phyloP scores from a whole-genome alignment of 2,113 vertebrate genomes.

The Neotoma lepida region DNA sequence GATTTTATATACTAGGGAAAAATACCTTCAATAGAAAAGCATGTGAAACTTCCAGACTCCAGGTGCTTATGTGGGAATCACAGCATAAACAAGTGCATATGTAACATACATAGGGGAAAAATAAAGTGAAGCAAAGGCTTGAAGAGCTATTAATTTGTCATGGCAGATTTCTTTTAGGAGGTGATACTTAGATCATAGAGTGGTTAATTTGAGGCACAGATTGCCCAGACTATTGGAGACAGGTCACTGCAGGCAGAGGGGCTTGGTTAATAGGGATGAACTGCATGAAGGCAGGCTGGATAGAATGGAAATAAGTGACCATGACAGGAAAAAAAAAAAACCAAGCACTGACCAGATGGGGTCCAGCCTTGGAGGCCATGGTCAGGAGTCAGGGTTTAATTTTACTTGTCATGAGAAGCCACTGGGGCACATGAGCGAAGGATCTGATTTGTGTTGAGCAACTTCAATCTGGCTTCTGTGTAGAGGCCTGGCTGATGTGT shows the following conservation, averaged over 20 bases:
- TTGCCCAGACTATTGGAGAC: neutral
- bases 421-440: neutral
- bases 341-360: accelerated
- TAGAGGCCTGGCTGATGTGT: neutral
- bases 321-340: neutral
- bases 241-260: neutral
- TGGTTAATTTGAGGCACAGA: neutral
- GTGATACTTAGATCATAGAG: neutral
- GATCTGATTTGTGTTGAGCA: neutral
- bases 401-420: neutral
- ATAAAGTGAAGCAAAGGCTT: neutral
- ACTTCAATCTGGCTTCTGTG: neutral
- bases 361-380: neutral
- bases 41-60: neutral
- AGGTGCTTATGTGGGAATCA: neutral
- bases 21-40: neutral
- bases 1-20: neutral
- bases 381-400: neutral
- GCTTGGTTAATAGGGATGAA: neutral
- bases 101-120: neutral
- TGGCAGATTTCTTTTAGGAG: neutral
- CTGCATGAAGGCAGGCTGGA: neutral
- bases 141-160: neutral
- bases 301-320: neutral
- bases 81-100: neutral